Conservation (phyloP, 2,888 invertebrate genomes). For the Pimpla rufipes region DNA sequence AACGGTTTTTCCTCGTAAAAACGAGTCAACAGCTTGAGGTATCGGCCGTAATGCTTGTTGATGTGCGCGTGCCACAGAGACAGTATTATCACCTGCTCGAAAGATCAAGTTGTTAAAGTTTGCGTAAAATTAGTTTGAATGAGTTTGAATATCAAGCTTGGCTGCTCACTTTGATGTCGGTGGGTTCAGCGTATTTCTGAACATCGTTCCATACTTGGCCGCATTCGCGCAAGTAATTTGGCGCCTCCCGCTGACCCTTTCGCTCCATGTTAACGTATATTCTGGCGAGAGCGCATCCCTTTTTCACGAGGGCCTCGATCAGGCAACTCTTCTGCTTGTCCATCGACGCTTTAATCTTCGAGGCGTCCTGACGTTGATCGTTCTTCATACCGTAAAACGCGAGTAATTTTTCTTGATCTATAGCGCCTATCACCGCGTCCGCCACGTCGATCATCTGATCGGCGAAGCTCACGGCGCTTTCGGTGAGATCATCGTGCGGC, state of each 20-base stretch:
- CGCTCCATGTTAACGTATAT: constrained; percentile 85
- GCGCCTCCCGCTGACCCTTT: constrained; percentile 80
- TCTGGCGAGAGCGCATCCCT: constrained; percentile 91
- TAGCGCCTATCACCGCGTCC: constrained; percentile 89
- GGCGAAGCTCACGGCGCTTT: constrained; percentile 80
- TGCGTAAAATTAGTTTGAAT: constrained; percentile 11
- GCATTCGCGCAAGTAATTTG: constrained; percentile 86
- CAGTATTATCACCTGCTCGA: constrained; percentile 89
- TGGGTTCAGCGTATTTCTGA: constrained; percentile 93
- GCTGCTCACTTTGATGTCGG: constrained; percentile 90
- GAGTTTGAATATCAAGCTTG: no score
- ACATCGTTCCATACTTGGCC: constrained; percentile 89
- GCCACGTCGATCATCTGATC: constrained; percentile 88
- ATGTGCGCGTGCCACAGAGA: constrained; percentile 93
- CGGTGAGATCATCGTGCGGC: constrained; percentile 83
- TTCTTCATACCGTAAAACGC: constrained; percentile 94
- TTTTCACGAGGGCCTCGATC: constrained; percentile 92
- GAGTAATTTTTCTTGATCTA: constrained; percentile 92
- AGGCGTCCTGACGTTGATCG: constrained; percentile 93
- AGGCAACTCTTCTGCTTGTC: constrained; percentile 94
- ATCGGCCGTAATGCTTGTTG: constrained; percentile 93
- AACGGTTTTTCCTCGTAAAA: constrained; percentile 93
- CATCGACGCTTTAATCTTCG: constrained; percentile 93
- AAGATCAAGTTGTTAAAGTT: constrained; percentile 12
- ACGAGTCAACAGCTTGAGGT: constrained; percentile 91